Conservation (phyloP, 2,888 invertebrate genomes). For the Erynnis tages region DNA sequence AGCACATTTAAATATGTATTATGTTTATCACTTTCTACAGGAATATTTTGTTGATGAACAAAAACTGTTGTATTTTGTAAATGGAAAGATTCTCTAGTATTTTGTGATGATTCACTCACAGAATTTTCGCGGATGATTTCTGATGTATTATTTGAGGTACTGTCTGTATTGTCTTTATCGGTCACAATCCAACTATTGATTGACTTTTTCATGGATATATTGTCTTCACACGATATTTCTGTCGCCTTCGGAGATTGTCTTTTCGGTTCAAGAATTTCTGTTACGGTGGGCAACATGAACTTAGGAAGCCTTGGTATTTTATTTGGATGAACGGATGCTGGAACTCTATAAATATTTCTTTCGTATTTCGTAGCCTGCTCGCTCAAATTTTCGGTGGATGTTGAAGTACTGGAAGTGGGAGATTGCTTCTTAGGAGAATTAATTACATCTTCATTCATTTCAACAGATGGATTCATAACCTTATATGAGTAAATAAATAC, state of each 20-base stretch:
- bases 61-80: neutral
- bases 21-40: neutral
- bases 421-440: constrained; percentile 45
- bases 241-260: constrained; percentile 37
- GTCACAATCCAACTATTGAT: constrained; percentile 48
- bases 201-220: constrained; percentile 35
- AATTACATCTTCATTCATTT: constrained; percentile 45
- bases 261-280: constrained; percentile 58
- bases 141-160: neutral
- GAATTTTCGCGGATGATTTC: constrained; percentile 36
- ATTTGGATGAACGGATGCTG: constrained; percentile 55
- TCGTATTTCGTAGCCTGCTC: constrained; percentile 32
- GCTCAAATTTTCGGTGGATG: constrained; percentile 9
- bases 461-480: constrained; percentile 52
- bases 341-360: constrained; percentile 36
- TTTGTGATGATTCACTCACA: neutral
- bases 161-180: constrained; percentile 9
- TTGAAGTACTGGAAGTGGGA: constrained; percentile 31
- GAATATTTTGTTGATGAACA: neutral
- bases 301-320: constrained; percentile 53
- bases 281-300: constrained; percentile 60
- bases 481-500: constrained; percentile 67
- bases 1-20: too few species aligned
- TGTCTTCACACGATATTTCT: constrained; percentile 31
- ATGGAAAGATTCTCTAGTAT: neutral